phyloP scores from a whole-genome alignment of 2,797 vertebrate genomes.

The Microctenopoma stevenorrisi region DNA sequence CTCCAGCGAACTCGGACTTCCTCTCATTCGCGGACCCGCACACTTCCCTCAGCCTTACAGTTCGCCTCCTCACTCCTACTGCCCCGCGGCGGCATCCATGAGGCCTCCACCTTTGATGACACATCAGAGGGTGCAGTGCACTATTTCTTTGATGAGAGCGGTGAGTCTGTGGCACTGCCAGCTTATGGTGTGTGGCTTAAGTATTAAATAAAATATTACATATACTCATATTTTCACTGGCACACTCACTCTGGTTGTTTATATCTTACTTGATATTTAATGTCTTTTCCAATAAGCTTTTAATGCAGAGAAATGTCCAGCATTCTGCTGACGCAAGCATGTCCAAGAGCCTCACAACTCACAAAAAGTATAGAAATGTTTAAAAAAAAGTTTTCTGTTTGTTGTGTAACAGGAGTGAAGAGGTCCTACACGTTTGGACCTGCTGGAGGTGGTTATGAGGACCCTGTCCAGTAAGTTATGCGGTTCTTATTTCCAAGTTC shows the following conservation, averaged over 20 bases:
- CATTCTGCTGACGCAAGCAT: too few relatives aligned
- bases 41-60: conserved; percentile 91
- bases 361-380: too few relatives aligned
- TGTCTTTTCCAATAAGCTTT: background rate
- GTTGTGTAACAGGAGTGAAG: conserved; percentile 84
- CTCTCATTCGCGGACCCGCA: conserved; percentile 88
- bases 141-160: conserved; percentile 93
- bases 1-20: conserved; percentile 88
- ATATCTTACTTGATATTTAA: background rate
- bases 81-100: conserved; percentile 89
- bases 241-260: background rate
- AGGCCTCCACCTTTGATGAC: conserved; percentile 93
- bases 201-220: background rate
- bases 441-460: conserved; percentile 91
- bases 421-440: conserved; percentile 92
- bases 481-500: background rate
- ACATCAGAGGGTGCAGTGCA: conserved; percentile 93
- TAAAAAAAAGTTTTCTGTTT: conserved; percentile 4
- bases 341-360: too few relatives aligned
- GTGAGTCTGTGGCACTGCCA: conserved; percentile 75
- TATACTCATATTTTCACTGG: too few relatives aligned
- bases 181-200: background rate
- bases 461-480: conserved; percentile 89
- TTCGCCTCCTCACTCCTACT: conserved; percentile 90
- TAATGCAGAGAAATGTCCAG: too few relatives aligned